A percentile compares a stretch with the other conserved stretches of the same genome.
Evolutionary conservation across 1,140 invertebrate species (phyloP).

Genomic region (Colletes latitarsis): DNA sequence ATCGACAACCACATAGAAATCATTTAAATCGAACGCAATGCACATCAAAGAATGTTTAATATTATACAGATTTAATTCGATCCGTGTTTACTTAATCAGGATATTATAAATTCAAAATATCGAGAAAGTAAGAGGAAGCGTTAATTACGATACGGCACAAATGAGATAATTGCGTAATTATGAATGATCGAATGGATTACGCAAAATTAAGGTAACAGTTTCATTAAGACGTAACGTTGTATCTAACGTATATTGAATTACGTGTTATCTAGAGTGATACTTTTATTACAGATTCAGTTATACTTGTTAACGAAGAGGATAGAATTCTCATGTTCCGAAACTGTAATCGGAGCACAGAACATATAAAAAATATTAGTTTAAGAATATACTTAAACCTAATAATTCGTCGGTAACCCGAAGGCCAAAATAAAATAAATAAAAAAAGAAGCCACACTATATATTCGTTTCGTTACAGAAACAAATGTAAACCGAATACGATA

Average conservation of each 20-base stretch:
- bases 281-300: slow-evolving; percentile 14
- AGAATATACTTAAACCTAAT: too few species aligned
- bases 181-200: not conserved
- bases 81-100: not conserved
- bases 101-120: not conserved
- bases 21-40: too few species aligned
- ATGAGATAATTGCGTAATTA: not conserved
- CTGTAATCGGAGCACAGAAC: not conserved
- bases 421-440: too few species aligned
- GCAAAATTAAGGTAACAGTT: slow-evolving; percentile 3
- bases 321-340: not conserved
- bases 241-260: not conserved
- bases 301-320: slow-evolving; percentile 1
- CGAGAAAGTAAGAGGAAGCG: not conserved
- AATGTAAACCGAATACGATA: not conserved
- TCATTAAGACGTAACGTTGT: not conserved
- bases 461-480: not conserved
- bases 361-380: not conserved
- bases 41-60: not conserved
- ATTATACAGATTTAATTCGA: not conserved
- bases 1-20: slow-evolving; percentile 7
- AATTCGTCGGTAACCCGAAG: too few species aligned
- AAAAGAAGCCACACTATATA: not conserved
- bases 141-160: not conserved
- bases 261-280: not conserved